Evolutionary conservation across 2,888 invertebrate species (phyloP).

Genomic region (Prosapia bicincta): DNA sequence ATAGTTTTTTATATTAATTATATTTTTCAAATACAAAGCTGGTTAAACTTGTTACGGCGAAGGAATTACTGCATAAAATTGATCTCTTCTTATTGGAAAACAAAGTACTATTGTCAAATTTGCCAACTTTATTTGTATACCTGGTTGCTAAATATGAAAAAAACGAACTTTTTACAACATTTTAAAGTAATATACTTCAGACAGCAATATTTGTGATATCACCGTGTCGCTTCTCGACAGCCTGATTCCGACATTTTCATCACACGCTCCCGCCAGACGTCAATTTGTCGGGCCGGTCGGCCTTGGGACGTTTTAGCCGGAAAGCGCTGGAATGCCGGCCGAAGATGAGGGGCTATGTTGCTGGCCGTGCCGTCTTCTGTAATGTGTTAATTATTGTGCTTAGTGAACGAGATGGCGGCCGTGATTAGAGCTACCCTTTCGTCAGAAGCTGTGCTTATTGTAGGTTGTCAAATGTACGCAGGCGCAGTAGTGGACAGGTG

Average conservation of each 20-base stretch:
- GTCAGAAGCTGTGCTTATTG: not conserved
- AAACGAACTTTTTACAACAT: too few relatives aligned
- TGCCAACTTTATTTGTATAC: too few relatives aligned
- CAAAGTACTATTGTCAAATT: too few relatives aligned
- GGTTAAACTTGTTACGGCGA: too few relatives aligned
- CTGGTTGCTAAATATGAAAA: too few relatives aligned
- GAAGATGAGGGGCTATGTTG: not conserved
- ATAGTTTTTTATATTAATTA: too few relatives aligned
- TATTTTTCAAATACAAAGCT: too few relatives aligned
- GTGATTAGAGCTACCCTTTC: not conserved
- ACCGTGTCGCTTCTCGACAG: not conserved
- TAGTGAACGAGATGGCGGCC: not conserved
- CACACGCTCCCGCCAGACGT: not conserved
- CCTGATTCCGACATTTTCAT: not conserved
- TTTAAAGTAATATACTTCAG: too few relatives aligned
- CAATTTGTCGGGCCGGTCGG: not conserved
- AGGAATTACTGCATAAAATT: too few relatives aligned
- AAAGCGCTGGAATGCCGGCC: not conserved
- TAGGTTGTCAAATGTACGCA: not conserved
- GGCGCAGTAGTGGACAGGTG: too few relatives aligned
- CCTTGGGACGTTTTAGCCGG: not conserved
- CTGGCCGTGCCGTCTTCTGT: not conserved
- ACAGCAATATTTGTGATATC: too few relatives aligned
- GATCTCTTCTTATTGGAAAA: too few relatives aligned
- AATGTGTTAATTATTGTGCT: not conserved